phyloP scores from a whole-genome alignment of 53 echinoderm and acorn worm species.

The Crossaster papposus region DNA sequence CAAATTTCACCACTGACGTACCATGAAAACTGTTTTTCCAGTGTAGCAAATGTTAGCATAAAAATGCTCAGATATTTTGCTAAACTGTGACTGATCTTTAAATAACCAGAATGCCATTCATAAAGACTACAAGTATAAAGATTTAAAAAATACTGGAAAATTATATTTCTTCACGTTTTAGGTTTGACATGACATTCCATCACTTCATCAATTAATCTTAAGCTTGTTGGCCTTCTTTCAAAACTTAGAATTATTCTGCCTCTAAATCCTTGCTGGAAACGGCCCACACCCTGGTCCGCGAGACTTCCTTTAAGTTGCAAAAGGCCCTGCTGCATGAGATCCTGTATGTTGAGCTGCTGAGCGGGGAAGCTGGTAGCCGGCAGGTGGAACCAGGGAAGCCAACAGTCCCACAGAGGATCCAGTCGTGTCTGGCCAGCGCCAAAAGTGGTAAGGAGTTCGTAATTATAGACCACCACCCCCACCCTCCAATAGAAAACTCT shows the following conservation, averaged over 20 bases:
- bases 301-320: conserved; percentile 79
- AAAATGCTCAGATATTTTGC: background rate
- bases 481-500: no score
- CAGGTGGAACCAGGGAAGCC: conserved; percentile 48
- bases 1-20: no score
- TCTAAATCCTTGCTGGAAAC: conserved; percentile 76
- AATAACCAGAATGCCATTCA: background rate
- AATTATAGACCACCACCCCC: background rate
- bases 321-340: conserved; percentile 90
- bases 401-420: conserved; percentile 70
- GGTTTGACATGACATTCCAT: background rate
- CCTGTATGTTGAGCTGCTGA: conserved; percentile 81
- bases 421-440: conserved; percentile 72
- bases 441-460: conserved; percentile 75
- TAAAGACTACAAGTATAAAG: background rate
- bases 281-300: conserved; percentile 78
- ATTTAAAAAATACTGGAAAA: background rate
- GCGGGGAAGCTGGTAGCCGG: conserved; percentile 56
- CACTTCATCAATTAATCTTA: background rate
- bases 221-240: background rate
- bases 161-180: background rate
- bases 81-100: background rate
- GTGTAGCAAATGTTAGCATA: background rate
- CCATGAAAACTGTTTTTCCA: background rate
- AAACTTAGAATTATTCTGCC: conserved; percentile 70